A percentile compares a stretch with the other conserved stretches of the same genome.
Conservation (phyloP, 2,113 vertebrate species). For the Nibea coibor region DNA sequence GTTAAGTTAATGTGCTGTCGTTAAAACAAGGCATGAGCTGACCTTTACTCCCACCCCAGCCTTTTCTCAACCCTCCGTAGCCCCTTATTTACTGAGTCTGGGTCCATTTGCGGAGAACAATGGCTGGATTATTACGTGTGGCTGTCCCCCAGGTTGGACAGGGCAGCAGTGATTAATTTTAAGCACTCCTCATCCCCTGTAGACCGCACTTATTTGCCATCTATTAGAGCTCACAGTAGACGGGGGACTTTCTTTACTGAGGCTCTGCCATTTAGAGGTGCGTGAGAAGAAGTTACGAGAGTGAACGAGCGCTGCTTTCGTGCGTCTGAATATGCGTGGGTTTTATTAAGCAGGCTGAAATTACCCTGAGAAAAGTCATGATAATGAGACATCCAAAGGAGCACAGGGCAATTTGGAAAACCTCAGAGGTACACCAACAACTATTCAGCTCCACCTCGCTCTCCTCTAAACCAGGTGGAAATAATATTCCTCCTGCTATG, state of each 20-base stretch:
- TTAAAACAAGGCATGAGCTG: constrained; percentile 82
- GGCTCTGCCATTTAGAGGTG: constrained; percentile 64
- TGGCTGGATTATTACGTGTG: constrained; percentile 75
- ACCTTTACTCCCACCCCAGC: constrained; percentile 74
- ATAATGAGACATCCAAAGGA: constrained; percentile 69
- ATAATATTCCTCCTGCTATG: constrained; percentile 57
- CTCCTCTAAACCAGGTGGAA: constrained; percentile 64
- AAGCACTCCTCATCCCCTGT: constrained; percentile 69
- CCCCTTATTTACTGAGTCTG: constrained; percentile 71
- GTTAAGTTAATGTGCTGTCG: constrained; percentile 90
- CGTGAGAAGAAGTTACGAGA: constrained; percentile 75
- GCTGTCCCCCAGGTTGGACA: constrained; percentile 69
- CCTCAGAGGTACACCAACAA: constrained; percentile 57
- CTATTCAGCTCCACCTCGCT: constrained; percentile 41
- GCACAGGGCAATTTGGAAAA: constrained; percentile 64
- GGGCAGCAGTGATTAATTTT: constrained; percentile 75
- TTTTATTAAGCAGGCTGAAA: constrained; percentile 72
- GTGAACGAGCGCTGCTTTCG: constrained; percentile 39
- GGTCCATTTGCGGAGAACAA: constrained; percentile 80
- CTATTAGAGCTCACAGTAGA: constrained; percentile 58
- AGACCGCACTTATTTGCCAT: constrained; percentile 58
- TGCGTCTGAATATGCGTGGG: constrained; percentile 54
- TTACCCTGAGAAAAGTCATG: constrained; percentile 71
- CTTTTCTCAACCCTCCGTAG: constrained; percentile 52
- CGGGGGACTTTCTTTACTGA: constrained; percentile 50